Evolutionary conservation across 2,888 invertebrate genomes (phyloP).

Genomic region (Yponomeuta cagnagella): DNA sequence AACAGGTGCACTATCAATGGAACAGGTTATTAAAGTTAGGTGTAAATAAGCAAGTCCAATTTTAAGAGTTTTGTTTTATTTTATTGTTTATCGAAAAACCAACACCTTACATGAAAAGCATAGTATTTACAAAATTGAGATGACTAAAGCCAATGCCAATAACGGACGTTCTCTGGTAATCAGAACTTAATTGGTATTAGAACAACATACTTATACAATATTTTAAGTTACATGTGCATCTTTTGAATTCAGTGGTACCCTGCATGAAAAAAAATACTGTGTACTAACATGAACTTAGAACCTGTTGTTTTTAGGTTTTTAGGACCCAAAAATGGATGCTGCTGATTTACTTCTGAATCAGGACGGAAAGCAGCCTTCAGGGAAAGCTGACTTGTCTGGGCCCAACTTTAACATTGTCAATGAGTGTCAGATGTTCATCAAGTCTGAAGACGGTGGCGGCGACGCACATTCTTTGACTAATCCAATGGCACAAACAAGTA

Average conservation of each 20-base stretch:
- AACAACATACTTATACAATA: too few relatives aligned
- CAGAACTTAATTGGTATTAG: too few relatives aligned
- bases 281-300: background rate
- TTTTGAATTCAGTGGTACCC: background rate
- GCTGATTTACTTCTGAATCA: slow-evolving; percentile 38
- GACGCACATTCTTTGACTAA: slow-evolving; percentile 45
- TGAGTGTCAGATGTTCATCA: slow-evolving; percentile 62
- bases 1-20: background rate
- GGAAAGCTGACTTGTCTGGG: slow-evolving; percentile 36
- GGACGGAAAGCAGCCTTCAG: slow-evolving; percentile 39
- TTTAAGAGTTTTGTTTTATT: too few relatives aligned
- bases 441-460: slow-evolving; percentile 64
- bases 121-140: too few relatives aligned
- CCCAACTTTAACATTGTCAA: slow-evolving; percentile 58
- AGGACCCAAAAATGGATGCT: slow-evolving; percentile 42
- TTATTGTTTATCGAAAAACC: too few relatives aligned
- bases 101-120: too few relatives aligned
- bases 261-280: too few relatives aligned
- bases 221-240: background rate
- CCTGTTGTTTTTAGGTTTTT: background rate
- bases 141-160: too few relatives aligned
- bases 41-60: too few relatives aligned
- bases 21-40: too few relatives aligned
- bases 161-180: too few relatives aligned
- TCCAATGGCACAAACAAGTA: slow-evolving; percentile 30